phyloP scores from a whole-genome alignment of 2,888 invertebrate species.

The Eupeodes latifasciatus region DNA sequence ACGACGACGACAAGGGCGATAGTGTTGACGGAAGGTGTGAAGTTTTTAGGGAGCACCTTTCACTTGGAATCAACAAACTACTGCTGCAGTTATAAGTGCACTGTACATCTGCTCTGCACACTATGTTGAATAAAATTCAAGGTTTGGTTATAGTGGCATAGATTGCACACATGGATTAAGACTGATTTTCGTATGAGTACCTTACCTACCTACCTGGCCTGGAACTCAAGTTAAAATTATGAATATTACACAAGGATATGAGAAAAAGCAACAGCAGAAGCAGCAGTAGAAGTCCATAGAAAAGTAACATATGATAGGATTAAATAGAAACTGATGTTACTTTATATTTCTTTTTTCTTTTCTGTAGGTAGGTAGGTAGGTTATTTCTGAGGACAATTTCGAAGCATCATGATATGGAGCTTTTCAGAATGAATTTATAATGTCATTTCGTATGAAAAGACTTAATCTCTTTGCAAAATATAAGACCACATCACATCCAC shows the following conservation, averaged over 20 bases:
- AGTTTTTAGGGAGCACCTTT: constrained; percentile 10
- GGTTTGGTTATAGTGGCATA: constrained; percentile 79
- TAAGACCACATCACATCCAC: background rate
- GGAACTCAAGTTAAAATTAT: constrained; percentile 53
- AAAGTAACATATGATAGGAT: constrained; percentile 58
- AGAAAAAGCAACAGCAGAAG: constrained; percentile 66
- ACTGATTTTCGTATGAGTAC: constrained; percentile 34
- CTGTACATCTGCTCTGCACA: constrained; percentile 3
- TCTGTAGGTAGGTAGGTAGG: background rate
- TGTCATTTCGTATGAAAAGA: constrained; percentile 13
- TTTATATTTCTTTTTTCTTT: background rate
- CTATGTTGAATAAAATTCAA: constrained; percentile 48
- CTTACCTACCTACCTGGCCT: background rate
- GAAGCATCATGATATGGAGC: constrained; percentile 9
- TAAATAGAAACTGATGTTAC: constrained; percentile 56
- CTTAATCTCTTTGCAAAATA: constrained; percentile 28
- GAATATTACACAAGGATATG: constrained; percentile 68
- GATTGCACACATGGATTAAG: constrained; percentile 78
- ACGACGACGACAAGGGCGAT: background rate
- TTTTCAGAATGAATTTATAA: constrained; percentile 18
- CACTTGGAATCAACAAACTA: constrained; percentile 15
- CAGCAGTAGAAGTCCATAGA: constrained; percentile 64
- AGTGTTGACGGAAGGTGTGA: constrained; percentile 1
- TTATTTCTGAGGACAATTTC: constrained; percentile 33
- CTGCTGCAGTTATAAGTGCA: background rate